These are phyloP conservation scores for Helogale parvula DNA, from an alignment of 2,113 vertebrate species.

Conservation along the genomic window DNA sequence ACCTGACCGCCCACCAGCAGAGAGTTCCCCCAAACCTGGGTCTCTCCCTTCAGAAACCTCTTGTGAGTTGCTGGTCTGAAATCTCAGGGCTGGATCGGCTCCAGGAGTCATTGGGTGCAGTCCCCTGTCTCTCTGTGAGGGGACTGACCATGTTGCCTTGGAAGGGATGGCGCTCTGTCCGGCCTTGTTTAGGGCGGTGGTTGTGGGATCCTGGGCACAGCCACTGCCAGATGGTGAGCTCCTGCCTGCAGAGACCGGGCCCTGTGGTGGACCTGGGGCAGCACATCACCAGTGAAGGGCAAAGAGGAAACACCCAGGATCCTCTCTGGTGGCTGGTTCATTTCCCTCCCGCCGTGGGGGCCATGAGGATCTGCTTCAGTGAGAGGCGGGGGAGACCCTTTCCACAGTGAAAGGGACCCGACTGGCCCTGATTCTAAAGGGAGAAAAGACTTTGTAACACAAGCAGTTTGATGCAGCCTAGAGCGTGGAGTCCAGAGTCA, in stretches of 20 bases:
- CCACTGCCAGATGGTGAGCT: not conserved
- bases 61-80: not conserved
- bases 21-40: not conserved
- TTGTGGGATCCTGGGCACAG: not conserved
- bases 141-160: fast-evolving
- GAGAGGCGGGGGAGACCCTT: not conserved
- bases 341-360: fast-evolving
- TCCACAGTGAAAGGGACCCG: not conserved
- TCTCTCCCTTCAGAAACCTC: too few relatives aligned
- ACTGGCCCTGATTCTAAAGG: not conserved
- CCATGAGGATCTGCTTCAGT: too few relatives aligned
- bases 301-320: fast-evolving
- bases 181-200: not conserved
- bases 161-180: fast-evolving
- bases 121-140: not conserved
- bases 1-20: fast-evolving
- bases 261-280: fast-evolving
- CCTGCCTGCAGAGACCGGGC: not conserved
- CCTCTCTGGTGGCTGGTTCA: fast-evolving
- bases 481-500: fast-evolving
- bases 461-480: fast-evolving
- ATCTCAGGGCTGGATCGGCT: not conserved
- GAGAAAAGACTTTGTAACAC: fast-evolving
- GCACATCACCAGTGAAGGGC: fast-evolving
- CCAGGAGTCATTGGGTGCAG: fast-evolving